Evolutionary conservation across 2,113 vertebrate species (phyloP).

Genomic region (Hippocampus mohnikei): DNA sequence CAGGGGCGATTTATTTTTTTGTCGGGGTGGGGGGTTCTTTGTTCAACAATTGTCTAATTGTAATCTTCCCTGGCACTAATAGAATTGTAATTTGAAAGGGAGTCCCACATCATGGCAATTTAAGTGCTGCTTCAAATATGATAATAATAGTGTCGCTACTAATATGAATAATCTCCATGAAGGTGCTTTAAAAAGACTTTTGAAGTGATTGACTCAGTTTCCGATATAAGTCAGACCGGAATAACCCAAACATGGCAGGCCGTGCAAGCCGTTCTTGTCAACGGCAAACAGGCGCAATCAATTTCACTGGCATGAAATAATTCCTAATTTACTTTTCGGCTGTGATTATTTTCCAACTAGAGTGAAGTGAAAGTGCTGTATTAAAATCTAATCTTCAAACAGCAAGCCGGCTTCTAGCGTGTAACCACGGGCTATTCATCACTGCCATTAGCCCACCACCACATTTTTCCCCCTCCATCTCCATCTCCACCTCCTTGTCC

Average conservation of each 20-base stretch:
- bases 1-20: background rate
- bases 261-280: conserved; percentile 45
- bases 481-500: conserved; percentile 35
- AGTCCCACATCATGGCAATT: background rate
- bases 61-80: conserved; percentile 3
- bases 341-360: conserved; percentile 67
- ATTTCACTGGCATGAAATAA: conserved; percentile 66
- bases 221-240: conserved; percentile 16
- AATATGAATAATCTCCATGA: conserved; percentile 4
- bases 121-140: too few species aligned
- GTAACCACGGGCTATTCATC: conserved; percentile 73
- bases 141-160: background rate
- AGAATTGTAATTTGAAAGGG: background rate
- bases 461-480: conserved; percentile 51
- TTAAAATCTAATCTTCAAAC: conserved; percentile 80
- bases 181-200: conserved; percentile 17
- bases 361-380: conserved; percentile 68
- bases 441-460: conserved; percentile 73
- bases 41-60: background rate
- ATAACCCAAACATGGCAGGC: conserved; percentile 37
- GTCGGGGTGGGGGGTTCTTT: background rate
- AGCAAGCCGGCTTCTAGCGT: conserved; percentile 72
- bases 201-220: conserved; percentile 31
- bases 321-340: conserved; percentile 64
- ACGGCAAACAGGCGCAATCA: conserved; percentile 64